These are phyloP conservation scores for Hormaphis cornu DNA, from an alignment of 1,140 invertebrate species.

Conservation along the genomic window DNA sequence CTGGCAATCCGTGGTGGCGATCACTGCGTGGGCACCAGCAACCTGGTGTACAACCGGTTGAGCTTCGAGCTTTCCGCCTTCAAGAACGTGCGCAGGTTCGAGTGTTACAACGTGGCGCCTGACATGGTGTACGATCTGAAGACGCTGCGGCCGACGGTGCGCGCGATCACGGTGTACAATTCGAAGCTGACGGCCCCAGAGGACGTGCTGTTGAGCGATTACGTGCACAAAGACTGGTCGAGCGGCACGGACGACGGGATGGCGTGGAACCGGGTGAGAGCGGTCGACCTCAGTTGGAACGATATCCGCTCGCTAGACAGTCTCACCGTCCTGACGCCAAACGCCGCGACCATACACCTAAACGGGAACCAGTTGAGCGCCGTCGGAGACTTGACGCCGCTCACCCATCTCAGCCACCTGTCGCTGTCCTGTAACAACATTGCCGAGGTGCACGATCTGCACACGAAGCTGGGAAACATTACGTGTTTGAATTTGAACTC, in stretches of 20 bases:
- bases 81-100: conserved; percentile 56
- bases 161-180: conserved; percentile 51
- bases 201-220: conserved; percentile 68
- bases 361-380: conserved; percentile 65
- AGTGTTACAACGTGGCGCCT: conserved; percentile 52
- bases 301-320: conserved; percentile 66
- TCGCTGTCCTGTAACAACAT: conserved; percentile 70
- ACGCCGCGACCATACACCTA: conserved; percentile 61
- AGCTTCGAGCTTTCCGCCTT: conserved; percentile 72
- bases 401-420: conserved; percentile 65
- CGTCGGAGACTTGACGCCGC: conserved; percentile 65
- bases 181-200: conserved; percentile 53
- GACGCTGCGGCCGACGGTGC: conserved; percentile 58
- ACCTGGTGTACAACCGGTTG: conserved; percentile 70
- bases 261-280: conserved; percentile 56
- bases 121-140: conserved; percentile 57
- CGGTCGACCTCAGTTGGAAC: conserved; percentile 71
- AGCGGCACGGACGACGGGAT: conserved; percentile 40
- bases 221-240: conserved; percentile 47
- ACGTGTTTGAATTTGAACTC: conserved; percentile 74
- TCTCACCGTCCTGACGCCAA: conserved; percentile 67
- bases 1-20: conserved; percentile 60
- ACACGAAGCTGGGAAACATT: conserved; percentile 81
- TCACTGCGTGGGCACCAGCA: conserved; percentile 60
- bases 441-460: conserved; percentile 59